Base-by-base conservation (phyloP, 2,113 vertebrate genomes). In the Chaetorhynchus papuensis region DNA sequence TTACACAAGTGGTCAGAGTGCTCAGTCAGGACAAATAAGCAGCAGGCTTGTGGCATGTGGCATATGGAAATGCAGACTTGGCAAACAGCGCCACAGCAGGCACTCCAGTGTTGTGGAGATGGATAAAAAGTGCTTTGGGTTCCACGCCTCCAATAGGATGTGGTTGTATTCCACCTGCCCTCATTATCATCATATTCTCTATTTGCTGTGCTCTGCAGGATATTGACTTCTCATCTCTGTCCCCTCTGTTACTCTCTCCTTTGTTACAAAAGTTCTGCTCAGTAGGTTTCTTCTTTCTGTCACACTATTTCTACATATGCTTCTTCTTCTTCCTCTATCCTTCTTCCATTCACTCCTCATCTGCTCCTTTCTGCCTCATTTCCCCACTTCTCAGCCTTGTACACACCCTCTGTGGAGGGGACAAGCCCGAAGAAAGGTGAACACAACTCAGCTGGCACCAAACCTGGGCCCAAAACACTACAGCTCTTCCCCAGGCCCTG, bases 1-100 rank as follows among this genome's bases (percentile, higher is more conserved):
- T 70, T 66, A 60, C 35, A 60, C 13, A 44, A 53, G 27, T 23
- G 63, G 8, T 33, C 10, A 8, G 22, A 11, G 26, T n/a, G 33
- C 50, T 83, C 27, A 27, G 35, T 28, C 30, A 71, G 59, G 54
- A 65, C 33, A 47, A 68, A 68, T 0, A 53, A 22, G 52, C 33
- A 63, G 49, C 15, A 84, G 77, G 35, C 35, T 71, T 1, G 0
- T 3, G 39, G 63, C 39, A 23, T 1, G 11, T 0, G 7, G 47
- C 65, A 19, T 20, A 13, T 35, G 61, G 53, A 68, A 85, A 78
- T 11, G 20, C 27, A 84, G 37, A 27, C 60, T 22, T 30, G 42
- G 63, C 50, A 89, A 35, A 26, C 20, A 13, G 28, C 1, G 2
- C 41, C 76, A 31, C 28, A 37, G 49, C 3, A 1, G 7, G 37